phyloP scores from a whole-genome alignment of 2,113 vertebrate species.

The Nibea coibor region DNA sequence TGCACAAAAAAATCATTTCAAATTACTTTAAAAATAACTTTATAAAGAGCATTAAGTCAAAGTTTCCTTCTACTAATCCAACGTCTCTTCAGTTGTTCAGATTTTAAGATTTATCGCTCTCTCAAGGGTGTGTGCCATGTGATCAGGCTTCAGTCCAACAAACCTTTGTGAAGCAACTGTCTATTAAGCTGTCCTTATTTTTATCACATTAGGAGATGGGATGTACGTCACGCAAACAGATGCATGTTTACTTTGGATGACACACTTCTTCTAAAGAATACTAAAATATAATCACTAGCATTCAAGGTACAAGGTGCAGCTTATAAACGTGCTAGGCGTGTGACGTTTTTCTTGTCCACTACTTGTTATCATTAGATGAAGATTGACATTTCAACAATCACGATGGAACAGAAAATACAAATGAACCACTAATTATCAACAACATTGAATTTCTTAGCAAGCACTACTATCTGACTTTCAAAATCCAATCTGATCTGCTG shows the following conservation, averaged over 20 bases:
- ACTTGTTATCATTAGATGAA: background rate
- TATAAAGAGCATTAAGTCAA: background rate
- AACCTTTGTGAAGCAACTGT: background rate
- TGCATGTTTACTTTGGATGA: constrained; percentile 28
- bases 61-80: background rate
- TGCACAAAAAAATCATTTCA: background rate
- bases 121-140: background rate
- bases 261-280: background rate
- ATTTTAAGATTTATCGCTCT: background rate
- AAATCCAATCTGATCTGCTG: too few relatives aligned
- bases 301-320: background rate
- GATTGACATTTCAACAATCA: background rate
- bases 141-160: background rate
- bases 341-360: background rate
- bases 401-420: background rate
- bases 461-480: too few relatives aligned
- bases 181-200: background rate
- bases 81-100: background rate
- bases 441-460: background rate
- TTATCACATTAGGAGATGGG: background rate
- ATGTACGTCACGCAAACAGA: background rate
- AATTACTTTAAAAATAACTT: background rate
- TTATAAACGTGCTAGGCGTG: background rate
- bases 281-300: background rate
- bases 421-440: background rate